Conservation (phyloP, 2,113 vertebrate species). For the Parus major region DNA sequence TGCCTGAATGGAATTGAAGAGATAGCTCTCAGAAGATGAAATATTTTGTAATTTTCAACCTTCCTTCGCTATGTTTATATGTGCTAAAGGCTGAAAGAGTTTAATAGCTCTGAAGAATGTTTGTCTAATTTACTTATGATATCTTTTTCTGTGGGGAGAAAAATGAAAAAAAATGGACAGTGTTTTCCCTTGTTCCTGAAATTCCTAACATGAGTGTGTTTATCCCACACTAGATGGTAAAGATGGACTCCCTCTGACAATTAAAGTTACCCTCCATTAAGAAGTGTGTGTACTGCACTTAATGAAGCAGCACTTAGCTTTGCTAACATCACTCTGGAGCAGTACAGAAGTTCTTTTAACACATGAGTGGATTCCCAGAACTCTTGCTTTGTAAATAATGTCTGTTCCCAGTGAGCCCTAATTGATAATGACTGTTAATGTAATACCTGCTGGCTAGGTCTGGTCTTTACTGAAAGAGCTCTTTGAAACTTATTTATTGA, state of each 20-base stretch:
- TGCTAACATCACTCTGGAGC: not conserved
- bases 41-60: not conserved
- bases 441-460: slow-evolving; percentile 24
- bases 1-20: not conserved
- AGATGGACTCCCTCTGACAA: not conserved
- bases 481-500: slow-evolving; percentile 56
- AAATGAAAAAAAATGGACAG: not conserved
- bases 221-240: not conserved
- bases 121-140: not conserved
- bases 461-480: slow-evolving; percentile 27
- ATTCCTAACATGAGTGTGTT: not conserved
- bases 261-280: not conserved
- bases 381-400: slow-evolving; percentile 56
- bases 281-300: not conserved
- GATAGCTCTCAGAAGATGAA: not conserved
- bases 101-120: not conserved
- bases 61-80: not conserved
- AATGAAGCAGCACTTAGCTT: slow-evolving; percentile 37
- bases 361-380: slow-evolving; percentile 45
- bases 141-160: not conserved
- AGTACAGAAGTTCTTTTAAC: not conserved
- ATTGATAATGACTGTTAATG: slow-evolving; percentile 57
- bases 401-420: slow-evolving; percentile 9
- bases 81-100: not conserved
- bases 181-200: not conserved